Conservation (phyloP, 2,888 invertebrate genomes). For the Rhorus exstirpatorius region DNA sequence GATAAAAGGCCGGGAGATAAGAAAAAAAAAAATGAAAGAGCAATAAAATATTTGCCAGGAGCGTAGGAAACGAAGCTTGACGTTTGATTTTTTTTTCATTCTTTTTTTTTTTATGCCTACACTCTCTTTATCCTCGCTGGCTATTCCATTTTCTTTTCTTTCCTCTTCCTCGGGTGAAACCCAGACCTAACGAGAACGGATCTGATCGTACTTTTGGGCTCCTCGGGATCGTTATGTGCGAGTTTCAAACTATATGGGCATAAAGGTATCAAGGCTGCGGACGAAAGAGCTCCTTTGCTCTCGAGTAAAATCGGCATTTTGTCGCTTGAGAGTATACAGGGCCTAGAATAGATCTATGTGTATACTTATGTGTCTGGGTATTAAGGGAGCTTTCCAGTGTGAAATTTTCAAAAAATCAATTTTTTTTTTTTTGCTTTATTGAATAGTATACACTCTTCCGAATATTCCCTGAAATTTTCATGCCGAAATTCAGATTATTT, state of each 20-base stretch:
- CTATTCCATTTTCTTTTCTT: slow-evolving; percentile 18
- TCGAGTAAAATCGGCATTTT: slow-evolving; percentile 31
- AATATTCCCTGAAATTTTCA: no score
- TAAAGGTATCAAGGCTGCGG: neutral
- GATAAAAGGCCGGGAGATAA: slow-evolving; percentile 4
- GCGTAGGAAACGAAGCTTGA: slow-evolving; percentile 14
- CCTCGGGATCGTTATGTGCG: slow-evolving; percentile 43
- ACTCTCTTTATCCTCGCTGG: slow-evolving; percentile 24
- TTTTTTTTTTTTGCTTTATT: no score
- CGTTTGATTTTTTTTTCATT: slow-evolving; percentile 20
- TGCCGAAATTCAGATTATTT: no score
- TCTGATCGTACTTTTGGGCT: slow-evolving; percentile 59
- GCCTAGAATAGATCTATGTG: neutral
- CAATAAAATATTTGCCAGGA: slow-evolving; percentile 54
- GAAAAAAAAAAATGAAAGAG: slow-evolving; percentile 17
- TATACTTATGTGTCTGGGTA: slow-evolving; percentile 9
- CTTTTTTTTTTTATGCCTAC: neutral
- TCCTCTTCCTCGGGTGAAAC: slow-evolving; percentile 55
- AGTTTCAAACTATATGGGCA: slow-evolving; percentile 22
- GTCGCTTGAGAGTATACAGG: slow-evolving; percentile 8
- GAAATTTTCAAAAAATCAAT: no score
- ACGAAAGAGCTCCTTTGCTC: slow-evolving; percentile 17
- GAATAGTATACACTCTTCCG: no score
- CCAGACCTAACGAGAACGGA: slow-evolving; percentile 48
- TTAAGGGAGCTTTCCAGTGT: no score